These are phyloP conservation scores for Bucco capensis DNA, from an alignment of 2,113 vertebrate genomes.

Conservation along the genomic window DNA sequence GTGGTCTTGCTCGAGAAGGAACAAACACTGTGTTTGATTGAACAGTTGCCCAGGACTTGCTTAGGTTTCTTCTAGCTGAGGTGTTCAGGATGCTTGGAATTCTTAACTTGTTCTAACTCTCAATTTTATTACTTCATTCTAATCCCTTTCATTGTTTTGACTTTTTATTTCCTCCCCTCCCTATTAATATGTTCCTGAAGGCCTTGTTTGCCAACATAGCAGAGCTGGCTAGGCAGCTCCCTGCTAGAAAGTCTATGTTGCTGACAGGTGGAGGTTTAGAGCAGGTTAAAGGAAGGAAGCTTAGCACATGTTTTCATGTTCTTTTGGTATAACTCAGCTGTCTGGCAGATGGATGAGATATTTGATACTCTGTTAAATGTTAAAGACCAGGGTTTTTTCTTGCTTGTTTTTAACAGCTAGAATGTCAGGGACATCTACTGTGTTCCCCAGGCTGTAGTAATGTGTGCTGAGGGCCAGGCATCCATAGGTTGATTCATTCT, in stretches of 20 bases:
- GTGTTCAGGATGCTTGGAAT: neutral
- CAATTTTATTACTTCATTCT: neutral
- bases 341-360: neutral
- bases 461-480: neutral
- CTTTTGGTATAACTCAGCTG: neutral
- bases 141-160: neutral
- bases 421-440: neutral
- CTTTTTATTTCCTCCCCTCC: neutral
- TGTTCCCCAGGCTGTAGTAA: neutral
- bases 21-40: neutral
- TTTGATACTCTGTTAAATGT: neutral
- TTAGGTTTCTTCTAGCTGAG: neutral
- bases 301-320: rapidly evolving
- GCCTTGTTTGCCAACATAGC: neutral
- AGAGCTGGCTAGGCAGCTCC: neutral
- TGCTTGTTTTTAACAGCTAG: neutral
- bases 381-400: neutral
- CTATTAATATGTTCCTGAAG: neutral
- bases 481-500: neutral
- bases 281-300: neutral
- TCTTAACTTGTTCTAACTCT: neutral
- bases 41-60: neutral
- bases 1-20: neutral
- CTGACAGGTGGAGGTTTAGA: neutral
- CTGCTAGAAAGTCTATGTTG: neutral